Conservation (phyloP, 2,797 vertebrate species). For the Galaxias olidus region DNA sequence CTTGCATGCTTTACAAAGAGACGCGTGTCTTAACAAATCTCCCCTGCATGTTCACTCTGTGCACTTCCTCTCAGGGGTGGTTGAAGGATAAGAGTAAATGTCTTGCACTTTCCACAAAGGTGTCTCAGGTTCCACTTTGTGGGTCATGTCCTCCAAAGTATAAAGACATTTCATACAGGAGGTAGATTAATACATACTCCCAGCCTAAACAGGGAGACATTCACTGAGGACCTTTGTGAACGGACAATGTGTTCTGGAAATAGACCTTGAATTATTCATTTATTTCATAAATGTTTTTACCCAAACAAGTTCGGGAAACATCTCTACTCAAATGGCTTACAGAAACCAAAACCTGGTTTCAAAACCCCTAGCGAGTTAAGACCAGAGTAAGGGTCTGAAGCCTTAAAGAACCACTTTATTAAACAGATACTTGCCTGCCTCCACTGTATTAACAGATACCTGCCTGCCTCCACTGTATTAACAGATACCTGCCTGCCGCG, state of each 20-base stretch:
- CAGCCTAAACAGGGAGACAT: no score
- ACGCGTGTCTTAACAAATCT: conserved; percentile 1
- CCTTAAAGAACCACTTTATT: neutral
- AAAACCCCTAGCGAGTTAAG: no score
- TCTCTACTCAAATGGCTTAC: no score
- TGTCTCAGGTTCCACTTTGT: conserved; percentile 17
- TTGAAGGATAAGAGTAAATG: neutral
- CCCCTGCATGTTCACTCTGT: conserved; percentile 6
- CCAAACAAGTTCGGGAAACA: no score
- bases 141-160: conserved; percentile 37
- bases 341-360: no score
- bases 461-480: conserved; percentile 9
- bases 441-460: conserved; percentile 14
- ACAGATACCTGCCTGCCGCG: conserved; percentile 10
- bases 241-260: no score
- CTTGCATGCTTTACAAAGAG: conserved; percentile 5
- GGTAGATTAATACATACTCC: no score
- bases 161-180: neutral
- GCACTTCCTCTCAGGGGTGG: conserved; percentile 14
- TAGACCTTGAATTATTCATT: no score
- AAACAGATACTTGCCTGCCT: conserved; percentile 13
- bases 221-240: no score
- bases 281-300: no score
- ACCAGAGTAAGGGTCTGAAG: no score
- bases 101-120: conserved; percentile 44